phyloP scores from a whole-genome alignment of 2,888 invertebrate genomes.

The Drosophila mettleri region DNA sequence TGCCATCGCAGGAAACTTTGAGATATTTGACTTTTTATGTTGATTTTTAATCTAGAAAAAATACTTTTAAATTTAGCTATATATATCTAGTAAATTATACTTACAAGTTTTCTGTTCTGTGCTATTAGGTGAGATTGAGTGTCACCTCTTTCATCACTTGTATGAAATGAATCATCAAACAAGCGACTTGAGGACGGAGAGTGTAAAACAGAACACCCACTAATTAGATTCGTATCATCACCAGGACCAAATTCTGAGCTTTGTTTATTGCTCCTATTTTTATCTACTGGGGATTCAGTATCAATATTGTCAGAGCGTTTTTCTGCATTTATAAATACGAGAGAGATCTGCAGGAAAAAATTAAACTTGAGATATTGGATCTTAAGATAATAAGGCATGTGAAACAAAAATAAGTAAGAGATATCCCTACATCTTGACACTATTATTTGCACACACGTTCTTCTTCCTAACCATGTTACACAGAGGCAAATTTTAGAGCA shows the following conservation, averaged over 20 bases:
- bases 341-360: constrained; percentile 53
- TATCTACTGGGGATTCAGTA: constrained; percentile 47
- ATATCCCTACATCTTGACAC: too few relatives aligned
- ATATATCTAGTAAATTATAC: constrained; percentile 14
- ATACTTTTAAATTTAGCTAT: constrained; percentile 8
- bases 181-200: constrained; percentile 59
- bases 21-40: constrained; percentile 71
- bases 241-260: constrained; percentile 44
- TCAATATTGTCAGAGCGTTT: constrained; percentile 49
- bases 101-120: constrained; percentile 67
- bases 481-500: too few relatives aligned
- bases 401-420: too few relatives aligned
- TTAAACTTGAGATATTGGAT: neutral
- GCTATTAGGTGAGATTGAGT: constrained; percentile 67
- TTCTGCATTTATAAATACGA: constrained; percentile 59
- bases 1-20: constrained; percentile 67
- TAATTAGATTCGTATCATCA: constrained; percentile 56
- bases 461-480: too few relatives aligned
- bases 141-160: constrained; percentile 58
- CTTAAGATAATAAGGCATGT: neutral
- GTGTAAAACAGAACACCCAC: constrained; percentile 53
- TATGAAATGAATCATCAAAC: constrained; percentile 49
- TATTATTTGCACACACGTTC: too few relatives aligned
- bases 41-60: constrained; percentile 68
- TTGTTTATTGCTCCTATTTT: constrained; percentile 55